Conservation (phyloP, 1,140 invertebrate species). For the Trinorchestia longiramus region DNA sequence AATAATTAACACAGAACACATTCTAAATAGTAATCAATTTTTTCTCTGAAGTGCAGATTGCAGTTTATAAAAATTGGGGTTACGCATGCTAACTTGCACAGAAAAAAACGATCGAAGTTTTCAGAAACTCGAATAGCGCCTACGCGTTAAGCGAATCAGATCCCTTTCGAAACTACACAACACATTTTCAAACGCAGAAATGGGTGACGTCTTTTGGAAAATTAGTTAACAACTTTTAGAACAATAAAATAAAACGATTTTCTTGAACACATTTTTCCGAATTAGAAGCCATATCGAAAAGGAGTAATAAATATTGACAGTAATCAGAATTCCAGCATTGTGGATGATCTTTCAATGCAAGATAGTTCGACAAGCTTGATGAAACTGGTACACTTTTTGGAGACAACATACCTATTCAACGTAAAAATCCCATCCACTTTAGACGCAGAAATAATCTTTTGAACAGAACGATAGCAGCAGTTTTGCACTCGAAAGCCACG, state of each 20-base stretch:
- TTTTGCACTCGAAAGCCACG: too few relatives aligned
- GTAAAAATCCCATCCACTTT: too few relatives aligned
- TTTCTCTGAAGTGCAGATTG: neutral
- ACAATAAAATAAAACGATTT: neutral
- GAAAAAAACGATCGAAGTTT: neutral
- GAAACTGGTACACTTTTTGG: too few relatives aligned
- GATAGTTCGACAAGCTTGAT: too few relatives aligned
- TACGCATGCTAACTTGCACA: neutral
- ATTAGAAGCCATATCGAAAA: neutral
- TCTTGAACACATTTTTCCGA: neutral
- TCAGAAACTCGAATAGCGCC: neutral
- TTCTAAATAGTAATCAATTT: neutral
- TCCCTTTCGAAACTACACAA: neutral
- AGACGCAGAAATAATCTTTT: too few relatives aligned
- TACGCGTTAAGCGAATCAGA: neutral
- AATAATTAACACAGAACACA: neutral
- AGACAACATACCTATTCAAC: too few relatives aligned
- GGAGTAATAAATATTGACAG: too few relatives aligned
- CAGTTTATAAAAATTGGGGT: neutral
- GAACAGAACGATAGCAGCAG: too few relatives aligned
- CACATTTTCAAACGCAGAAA: neutral
- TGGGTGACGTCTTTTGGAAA: neutral
- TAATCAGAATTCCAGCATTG: too few relatives aligned
- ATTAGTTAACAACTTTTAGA: neutral
- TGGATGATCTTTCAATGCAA: too few relatives aligned